A percentile compares a stretch with the other conserved stretches of the same genome.
Evolutionary conservation across 2,888 invertebrate genomes (phyloP).

Genomic region (Papilio demoleus): DNA sequence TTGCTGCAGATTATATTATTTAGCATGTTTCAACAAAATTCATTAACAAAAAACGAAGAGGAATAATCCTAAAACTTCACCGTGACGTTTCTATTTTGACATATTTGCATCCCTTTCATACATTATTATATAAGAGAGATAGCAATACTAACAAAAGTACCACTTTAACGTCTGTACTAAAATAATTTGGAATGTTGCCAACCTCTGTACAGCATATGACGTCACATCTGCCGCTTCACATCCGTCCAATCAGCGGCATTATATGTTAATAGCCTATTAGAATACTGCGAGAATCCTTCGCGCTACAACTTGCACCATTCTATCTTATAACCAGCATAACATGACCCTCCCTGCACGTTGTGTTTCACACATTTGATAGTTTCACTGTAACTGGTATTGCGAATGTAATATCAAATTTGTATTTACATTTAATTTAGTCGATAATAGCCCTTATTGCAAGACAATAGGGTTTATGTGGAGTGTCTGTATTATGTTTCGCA

Average conservation of each 20-base stretch:
- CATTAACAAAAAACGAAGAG: not conserved
- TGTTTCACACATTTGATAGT: constrained; percentile 47
- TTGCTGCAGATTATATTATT: not conserved
- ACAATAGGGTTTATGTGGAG: constrained; percentile 42
- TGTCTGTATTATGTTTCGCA: constrained; percentile 58
- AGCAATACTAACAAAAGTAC: not conserved
- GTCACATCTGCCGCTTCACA: constrained; percentile 78
- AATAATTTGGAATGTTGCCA: constrained; percentile 54
- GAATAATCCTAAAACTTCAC: not conserved
- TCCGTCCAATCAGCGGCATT: constrained; percentile 85
- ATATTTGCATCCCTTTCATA: not conserved
- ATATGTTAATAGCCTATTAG: constrained; percentile 84
- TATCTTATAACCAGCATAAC: constrained; percentile 58
- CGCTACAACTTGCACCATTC: constrained; percentile 59
- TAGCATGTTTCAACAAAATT: too few species aligned
- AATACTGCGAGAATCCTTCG: constrained; percentile 74
- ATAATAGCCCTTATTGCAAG: constrained; percentile 46
- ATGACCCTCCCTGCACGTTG: constrained; percentile 50
- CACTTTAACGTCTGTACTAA: too few species aligned
- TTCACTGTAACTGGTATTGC: constrained; percentile 22
- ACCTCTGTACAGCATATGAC: constrained; percentile 59
- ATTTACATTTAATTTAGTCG: constrained; percentile 14
- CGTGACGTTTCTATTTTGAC: not conserved
- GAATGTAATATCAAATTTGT: constrained; percentile 23
- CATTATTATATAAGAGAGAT: not conserved